Evolutionary conservation across 2,113 vertebrate species (phyloP).

Genomic region (Muntiacus muntjak): DNA sequence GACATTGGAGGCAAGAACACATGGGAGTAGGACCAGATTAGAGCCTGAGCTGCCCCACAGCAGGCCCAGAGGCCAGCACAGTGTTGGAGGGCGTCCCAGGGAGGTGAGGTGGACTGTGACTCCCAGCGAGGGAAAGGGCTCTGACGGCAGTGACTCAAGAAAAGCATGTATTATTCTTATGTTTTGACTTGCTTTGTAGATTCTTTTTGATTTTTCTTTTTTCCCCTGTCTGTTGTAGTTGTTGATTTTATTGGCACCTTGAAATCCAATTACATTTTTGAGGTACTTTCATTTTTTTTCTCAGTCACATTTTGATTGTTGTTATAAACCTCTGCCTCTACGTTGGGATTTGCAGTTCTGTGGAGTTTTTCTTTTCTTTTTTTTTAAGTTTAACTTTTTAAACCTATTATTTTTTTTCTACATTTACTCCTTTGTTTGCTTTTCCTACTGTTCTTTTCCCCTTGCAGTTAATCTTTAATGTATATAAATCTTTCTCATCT

Average conservation of each 20-base stretch:
- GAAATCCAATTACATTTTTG: background rate
- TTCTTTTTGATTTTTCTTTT: background rate
- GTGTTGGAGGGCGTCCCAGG: background rate
- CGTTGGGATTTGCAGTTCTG: background rate
- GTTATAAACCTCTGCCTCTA: background rate
- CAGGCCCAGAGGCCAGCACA: background rate
- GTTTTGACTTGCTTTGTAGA: background rate
- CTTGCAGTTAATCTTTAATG: background rate
- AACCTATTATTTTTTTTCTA: background rate
- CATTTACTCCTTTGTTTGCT: background rate
- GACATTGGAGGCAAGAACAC: background rate
- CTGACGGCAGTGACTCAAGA: background rate
- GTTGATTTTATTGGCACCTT: background rate
- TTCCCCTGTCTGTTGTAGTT: fast-evolving
- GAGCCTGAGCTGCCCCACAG: background rate
- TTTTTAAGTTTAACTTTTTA: background rate
- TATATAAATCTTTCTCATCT: background rate
- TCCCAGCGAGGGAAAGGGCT: background rate
- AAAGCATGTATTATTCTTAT: background rate
- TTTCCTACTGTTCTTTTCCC: background rate
- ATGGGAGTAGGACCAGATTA: background rate
- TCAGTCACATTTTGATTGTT: background rate
- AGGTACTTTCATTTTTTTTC: fast-evolving
- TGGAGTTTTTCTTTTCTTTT: background rate
- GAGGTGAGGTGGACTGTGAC: background rate